Base-by-base conservation (phyloP, 2,888 invertebrate species). In the Erebia ligea region DNA sequence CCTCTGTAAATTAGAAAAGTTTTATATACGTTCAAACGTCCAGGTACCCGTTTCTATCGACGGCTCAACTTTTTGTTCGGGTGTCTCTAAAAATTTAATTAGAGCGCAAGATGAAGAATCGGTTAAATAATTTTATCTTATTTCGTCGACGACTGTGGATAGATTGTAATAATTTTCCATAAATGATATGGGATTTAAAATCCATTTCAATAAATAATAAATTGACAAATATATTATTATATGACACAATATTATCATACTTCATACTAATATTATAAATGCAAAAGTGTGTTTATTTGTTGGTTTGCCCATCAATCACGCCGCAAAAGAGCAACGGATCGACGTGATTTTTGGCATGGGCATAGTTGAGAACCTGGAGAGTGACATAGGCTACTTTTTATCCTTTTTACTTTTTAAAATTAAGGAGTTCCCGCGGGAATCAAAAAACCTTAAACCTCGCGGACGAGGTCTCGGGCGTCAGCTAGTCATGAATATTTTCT, bases 1-100 rank as follows among this genome's bases (percentile, higher is more conserved):
- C 89, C 87, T 83, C 88, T 88, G 88, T 92, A 92, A 92, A 92
- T 93, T 92, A 91, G 92, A 92, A 92, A 93, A 92, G 90, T 92
- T 92, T 92, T 92, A 92, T 92, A 91, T 92, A 87, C 91, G 90
- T 89, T 90, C 87, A 86, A 91, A 90, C 90, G 91, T 91, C 91
- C 92, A 92, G 92, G 92, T 90, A 89, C 76, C 78, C 72, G 74
- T 90, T 92, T 90, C 91, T 90, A 90, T 86, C 86, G 90, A 80
- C 81, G 83, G 84, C 78, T 79, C 80, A 88, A 91, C 83, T 89
- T 91, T 92, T 91, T 90, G 88, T 86, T 85, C 84, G 75, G 71
- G 65, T 65, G 68, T 77, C 73, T 73, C 68, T 57, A 68, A 76
- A 75, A 76, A 76, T 68, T 75, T 61, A 74, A 75, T 74, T 58